Conservation (phyloP, 2,888 invertebrate species). For the Listrodromus nycthemerus region DNA sequence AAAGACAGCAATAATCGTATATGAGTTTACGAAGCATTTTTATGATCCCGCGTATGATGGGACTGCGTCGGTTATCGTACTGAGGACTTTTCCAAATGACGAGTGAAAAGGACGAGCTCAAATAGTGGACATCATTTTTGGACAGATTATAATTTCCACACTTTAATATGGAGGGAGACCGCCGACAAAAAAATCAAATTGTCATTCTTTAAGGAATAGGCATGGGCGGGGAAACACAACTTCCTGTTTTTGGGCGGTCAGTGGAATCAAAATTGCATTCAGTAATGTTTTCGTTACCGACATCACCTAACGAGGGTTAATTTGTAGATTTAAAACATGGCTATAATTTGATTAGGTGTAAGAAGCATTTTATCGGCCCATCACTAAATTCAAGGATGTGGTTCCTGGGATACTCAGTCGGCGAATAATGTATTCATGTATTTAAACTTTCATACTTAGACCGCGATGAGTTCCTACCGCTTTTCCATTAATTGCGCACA, state of each 20-base stretch:
- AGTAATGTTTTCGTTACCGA: no score
- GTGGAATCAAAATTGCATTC: no score
- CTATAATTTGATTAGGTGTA: not conserved
- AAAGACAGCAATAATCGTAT: conserved; percentile 81
- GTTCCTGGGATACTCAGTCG: conserved; percentile 69
- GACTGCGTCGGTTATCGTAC: not conserved
- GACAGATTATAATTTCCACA: no score
- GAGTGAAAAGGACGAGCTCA: not conserved
- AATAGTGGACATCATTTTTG: not conserved
- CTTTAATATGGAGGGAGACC: no score
- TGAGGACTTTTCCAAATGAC: not conserved
- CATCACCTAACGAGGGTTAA: not conserved
- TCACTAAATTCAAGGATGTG: conserved; percentile 34
- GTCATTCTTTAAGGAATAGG: no score
- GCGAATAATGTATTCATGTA: conserved; percentile 52
- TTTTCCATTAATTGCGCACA: not conserved
- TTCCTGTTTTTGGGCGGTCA: no score
- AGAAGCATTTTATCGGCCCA: not conserved
- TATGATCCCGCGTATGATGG: not conserved
- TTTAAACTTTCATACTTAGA: conserved; percentile 2
- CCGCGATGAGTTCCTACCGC: not conserved
- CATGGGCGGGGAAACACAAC: no score
- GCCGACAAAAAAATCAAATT: no score
- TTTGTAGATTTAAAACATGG: not conserved
- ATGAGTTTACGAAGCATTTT: conserved; percentile 36